Evolutionary conservation across 1,140 invertebrate species (phyloP).

Genomic region (Nebria ingens): DNA sequence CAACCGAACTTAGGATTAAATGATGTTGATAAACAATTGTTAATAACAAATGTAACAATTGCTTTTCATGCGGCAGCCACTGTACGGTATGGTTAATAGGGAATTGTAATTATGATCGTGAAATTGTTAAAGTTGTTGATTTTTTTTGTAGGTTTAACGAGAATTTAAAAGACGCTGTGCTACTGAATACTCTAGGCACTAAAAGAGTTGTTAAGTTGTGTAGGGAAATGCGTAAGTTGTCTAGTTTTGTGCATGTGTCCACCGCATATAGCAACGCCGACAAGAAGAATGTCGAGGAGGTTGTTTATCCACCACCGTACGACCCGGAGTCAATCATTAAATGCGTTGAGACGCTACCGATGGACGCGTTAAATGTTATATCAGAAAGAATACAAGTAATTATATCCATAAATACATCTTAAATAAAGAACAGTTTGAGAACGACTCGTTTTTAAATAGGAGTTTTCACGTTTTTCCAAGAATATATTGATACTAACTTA

Average conservation of each 20-base stretch:
- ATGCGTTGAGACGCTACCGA: constrained; percentile 46
- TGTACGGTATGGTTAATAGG: constrained; percentile 39
- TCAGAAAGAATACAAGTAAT: constrained; percentile 42
- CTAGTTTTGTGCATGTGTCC: constrained; percentile 76
- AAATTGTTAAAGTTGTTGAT: constrained; percentile 11
- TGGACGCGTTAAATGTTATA: constrained; percentile 46
- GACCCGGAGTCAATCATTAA: constrained; percentile 51
- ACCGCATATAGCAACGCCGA: constrained; percentile 83
- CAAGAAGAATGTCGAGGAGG: constrained; percentile 54
- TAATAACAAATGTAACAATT: constrained; percentile 49
- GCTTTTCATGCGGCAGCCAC: constrained; percentile 74
- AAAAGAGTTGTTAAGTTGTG: constrained; percentile 57
- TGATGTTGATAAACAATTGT: constrained; percentile 27
- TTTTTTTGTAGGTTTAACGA: constrained; percentile 63
- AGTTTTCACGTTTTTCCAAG: too few species aligned
- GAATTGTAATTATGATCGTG: constrained; percentile 22
- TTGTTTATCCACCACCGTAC: constrained; percentile 55
- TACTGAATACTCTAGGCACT: constrained; percentile 66
- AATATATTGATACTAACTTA: background rate
- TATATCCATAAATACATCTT: too few species aligned
- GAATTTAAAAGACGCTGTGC: constrained; percentile 60
- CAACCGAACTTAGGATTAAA: constrained; percentile 40
- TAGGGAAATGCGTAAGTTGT: constrained; percentile 55
- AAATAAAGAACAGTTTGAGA: too few species aligned
- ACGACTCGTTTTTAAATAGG: constrained; percentile 1